These are phyloP conservation scores for Oryzias javanicus DNA, from an alignment of 2,113 vertebrate genomes.

Conservation along the genomic window DNA sequence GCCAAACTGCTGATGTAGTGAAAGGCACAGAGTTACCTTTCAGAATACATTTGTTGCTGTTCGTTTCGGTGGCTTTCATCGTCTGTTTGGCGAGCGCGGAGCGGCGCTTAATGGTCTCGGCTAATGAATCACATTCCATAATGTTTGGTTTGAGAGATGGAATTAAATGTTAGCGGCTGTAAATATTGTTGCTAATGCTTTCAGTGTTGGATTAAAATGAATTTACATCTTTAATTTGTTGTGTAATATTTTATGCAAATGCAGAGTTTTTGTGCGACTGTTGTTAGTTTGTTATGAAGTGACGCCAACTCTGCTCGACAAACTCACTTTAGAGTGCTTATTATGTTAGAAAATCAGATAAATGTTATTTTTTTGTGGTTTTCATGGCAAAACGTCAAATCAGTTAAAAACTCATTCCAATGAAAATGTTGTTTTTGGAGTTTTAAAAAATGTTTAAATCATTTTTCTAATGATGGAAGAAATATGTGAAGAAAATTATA, in stretches of 20 bases:
- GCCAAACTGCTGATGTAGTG: constrained; percentile 35
- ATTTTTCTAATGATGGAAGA: no score
- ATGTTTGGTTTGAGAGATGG: constrained; percentile 12
- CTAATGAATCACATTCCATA: constrained; percentile 36
- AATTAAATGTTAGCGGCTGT: neutral
- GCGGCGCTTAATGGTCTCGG: neutral
- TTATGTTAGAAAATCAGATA: no score
- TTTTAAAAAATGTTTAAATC: no score
- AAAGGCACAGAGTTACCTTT: constrained; percentile 12
- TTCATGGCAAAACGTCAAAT: no score
- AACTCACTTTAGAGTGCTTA: no score
- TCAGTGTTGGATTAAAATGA: constrained; percentile 34
- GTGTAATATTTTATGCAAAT: constrained; percentile 58
- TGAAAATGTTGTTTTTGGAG: no score
- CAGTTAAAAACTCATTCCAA: no score
- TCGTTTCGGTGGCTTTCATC: constrained; percentile 5
- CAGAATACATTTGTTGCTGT: constrained; percentile 1
- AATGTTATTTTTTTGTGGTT: no score
- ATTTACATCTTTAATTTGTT: constrained; percentile 64
- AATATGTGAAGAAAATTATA: no score
- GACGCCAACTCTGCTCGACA: neutral
- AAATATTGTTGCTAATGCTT: neutral
- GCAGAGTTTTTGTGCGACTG: neutral
- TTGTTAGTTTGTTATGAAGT: constrained; percentile 16
- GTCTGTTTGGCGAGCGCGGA: neutral